These are phyloP conservation scores for Heteropelma amictum DNA, from an alignment of 2,888 invertebrate genomes.

Conservation along the genomic window DNA sequence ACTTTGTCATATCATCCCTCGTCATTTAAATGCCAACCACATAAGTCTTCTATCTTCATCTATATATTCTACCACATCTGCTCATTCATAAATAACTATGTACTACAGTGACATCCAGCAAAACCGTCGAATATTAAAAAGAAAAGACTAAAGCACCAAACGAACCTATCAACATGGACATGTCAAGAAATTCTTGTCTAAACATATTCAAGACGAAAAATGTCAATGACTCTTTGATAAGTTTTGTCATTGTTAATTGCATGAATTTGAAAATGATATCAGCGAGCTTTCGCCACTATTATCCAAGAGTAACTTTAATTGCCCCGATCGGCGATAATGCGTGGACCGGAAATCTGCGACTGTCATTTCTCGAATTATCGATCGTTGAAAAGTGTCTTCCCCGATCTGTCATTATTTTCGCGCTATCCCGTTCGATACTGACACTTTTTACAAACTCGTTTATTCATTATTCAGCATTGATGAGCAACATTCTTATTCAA, in stretches of 20 bases:
- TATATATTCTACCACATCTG: slow-evolving; percentile 5
- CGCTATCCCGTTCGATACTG: slow-evolving; percentile 1
- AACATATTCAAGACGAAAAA: not conserved
- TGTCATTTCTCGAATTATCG: slow-evolving; percentile 17
- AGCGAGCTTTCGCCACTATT: no score
- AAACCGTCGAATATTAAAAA: slow-evolving; percentile 4
- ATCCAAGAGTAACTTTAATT: not conserved
- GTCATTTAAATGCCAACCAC: slow-evolving; percentile 73
- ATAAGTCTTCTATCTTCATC: slow-evolving; percentile 37
- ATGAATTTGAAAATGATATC: no score
- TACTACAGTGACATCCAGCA: slow-evolving; percentile 19
- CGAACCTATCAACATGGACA: not conserved
- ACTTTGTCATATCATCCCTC: slow-evolving; percentile 58
- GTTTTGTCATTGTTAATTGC: no score
- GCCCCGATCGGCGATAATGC: no score
- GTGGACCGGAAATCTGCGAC: no score
- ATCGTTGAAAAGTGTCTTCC: slow-evolving; percentile 31
- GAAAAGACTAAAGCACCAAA: slow-evolving; percentile 17
- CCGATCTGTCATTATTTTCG: not conserved
- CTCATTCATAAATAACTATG: not conserved
- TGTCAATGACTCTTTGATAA: not conserved
- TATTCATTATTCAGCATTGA: no score
- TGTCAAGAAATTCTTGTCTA: slow-evolving; percentile 23
- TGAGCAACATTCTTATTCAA: no score
- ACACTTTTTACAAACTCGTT: no score